phyloP scores from a whole-genome alignment of 2,888 invertebrate genomes.

The Philhelius pedissequus region DNA sequence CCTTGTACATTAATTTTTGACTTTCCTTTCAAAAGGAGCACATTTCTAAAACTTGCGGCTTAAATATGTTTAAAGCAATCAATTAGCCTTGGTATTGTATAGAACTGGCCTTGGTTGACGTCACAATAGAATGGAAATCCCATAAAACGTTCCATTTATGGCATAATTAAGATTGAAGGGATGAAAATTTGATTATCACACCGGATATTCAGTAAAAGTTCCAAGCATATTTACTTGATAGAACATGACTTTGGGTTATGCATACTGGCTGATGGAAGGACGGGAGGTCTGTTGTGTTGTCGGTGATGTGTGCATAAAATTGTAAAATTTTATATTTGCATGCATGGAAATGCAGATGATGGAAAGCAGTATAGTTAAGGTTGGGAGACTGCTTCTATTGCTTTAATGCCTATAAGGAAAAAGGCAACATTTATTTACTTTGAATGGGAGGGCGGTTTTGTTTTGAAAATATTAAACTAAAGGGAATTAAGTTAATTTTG shows the following conservation, averaged over 20 bases:
- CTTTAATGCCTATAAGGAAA: background rate
- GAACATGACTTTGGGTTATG: background rate
- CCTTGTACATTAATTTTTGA: background rate
- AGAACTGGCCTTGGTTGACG: background rate
- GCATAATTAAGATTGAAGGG: conserved; percentile 57
- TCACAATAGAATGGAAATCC: conserved; percentile 40
- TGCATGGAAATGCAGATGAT: background rate
- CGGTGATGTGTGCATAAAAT: background rate
- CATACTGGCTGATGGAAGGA: background rate
- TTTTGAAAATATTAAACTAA: conserved; percentile 36
- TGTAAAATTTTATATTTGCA: conserved; percentile 12
- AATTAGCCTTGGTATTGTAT: background rate
- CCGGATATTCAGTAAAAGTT: conserved; percentile 4
- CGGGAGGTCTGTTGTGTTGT: background rate
- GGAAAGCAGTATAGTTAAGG: background rate
- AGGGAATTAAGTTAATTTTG: conserved; percentile 49
- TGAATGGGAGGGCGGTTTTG: conserved; percentile 13
- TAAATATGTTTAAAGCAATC: background rate
- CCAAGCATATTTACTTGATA: background rate
- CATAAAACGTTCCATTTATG: conserved; percentile 44
- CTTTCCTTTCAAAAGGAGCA: background rate
- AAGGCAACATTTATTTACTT: conserved; percentile 11
- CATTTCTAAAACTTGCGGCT: background rate
- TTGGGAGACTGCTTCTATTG: background rate
- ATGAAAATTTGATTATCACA: conserved; percentile 57